Conservation (phyloP, 2,888 invertebrate species). For the Hemithea aestivaria region DNA sequence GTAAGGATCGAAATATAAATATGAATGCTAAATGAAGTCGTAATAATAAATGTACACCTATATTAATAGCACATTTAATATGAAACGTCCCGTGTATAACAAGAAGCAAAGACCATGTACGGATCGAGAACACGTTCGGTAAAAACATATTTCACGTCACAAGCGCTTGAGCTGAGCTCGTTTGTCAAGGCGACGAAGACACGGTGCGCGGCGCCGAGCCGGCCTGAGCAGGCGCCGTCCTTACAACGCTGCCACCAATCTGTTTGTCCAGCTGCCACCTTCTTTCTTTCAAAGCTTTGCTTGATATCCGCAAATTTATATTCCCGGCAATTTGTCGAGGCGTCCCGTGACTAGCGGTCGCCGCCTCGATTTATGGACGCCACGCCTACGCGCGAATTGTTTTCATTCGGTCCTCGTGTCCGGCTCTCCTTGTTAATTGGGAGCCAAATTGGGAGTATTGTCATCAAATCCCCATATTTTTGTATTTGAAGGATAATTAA, state of each 20-base stretch:
- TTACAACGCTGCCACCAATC: slow-evolving; percentile 41
- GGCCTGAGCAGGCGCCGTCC: slow-evolving; percentile 21
- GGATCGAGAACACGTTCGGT: slow-evolving; percentile 33
- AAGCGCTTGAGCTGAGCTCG: slow-evolving; percentile 42
- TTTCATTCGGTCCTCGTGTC: slow-evolving; percentile 16
- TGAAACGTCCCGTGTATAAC: slow-evolving; percentile 14
- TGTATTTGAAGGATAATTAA: not conserved
- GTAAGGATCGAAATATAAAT: too few species aligned
- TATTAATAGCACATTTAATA: too few species aligned
- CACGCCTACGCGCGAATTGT: slow-evolving; percentile 18
- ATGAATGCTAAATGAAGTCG: too few species aligned
- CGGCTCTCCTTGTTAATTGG: slow-evolving; percentile 12
- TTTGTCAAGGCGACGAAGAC: slow-evolving; percentile 45
- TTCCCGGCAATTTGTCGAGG: slow-evolving; percentile 52
- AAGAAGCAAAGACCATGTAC: slow-evolving; percentile 24
- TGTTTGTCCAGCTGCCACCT: slow-evolving; percentile 72
- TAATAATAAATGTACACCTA: too few species aligned
- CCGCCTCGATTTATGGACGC: slow-evolving; percentile 40
- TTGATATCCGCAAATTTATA: slow-evolving; percentile 63
- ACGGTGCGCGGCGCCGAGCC: slow-evolving; percentile 21
- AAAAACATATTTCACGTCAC: slow-evolving; percentile 46
- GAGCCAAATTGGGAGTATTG: slow-evolving; percentile 3
- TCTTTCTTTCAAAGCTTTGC: slow-evolving; percentile 68
- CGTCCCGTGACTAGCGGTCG: slow-evolving; percentile 34
- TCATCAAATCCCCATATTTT: slow-evolving; percentile 2